A percentile compares a stretch with the other conserved stretches of the same genome.
Conservation (phyloP, 23 tunicate species). For the Ascidia mentula region DNA sequence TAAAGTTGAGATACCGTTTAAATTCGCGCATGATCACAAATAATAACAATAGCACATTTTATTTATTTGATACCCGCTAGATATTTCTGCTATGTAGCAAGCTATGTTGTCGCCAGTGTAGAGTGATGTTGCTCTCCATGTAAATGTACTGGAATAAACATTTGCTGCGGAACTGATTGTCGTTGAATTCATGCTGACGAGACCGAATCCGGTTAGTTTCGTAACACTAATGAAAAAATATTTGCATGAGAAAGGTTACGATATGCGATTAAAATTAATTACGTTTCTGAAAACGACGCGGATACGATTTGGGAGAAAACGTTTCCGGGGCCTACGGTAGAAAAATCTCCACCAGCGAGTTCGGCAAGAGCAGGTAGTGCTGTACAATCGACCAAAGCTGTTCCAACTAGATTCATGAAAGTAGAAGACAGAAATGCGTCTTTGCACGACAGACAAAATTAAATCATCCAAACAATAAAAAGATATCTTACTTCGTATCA, state of each 20-base stretch:
- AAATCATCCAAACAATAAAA: background rate
- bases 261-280: background rate
- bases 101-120: background rate
- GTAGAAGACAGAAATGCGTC: background rate
- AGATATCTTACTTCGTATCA: background rate
- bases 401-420: background rate
- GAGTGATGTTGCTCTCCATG: background rate
- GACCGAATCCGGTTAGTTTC: background rate
- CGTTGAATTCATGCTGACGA: background rate
- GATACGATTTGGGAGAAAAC: background rate
- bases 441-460: background rate
- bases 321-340: background rate
- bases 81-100: background rate
- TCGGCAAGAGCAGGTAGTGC: background rate
- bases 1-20: too few species aligned
- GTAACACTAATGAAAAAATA: background rate
- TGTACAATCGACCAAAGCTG: background rate
- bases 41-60: too few species aligned
- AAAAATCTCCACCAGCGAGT: background rate
- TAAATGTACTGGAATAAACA: background rate
- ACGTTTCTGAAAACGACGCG: background rate
- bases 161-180: background rate
- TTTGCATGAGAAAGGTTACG: background rate
- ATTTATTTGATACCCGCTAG: background rate
- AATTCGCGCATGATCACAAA: too few species aligned